These are phyloP conservation scores for Deilephila elpenor DNA, from an alignment of 2,888 invertebrate genomes.

Conservation along the genomic window DNA sequence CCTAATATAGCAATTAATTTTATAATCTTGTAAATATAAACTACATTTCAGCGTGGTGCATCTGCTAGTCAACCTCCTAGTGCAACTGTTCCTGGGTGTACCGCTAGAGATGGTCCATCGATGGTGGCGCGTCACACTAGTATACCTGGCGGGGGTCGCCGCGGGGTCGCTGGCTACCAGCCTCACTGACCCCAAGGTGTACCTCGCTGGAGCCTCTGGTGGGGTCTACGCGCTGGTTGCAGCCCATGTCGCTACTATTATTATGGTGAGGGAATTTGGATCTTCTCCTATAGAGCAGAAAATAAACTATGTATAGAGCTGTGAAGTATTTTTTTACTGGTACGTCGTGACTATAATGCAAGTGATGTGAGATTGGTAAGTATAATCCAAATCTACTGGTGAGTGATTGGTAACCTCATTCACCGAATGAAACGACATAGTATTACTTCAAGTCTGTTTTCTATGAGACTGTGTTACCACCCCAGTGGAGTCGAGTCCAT, in stretches of 20 bases:
- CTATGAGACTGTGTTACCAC: too few species aligned
- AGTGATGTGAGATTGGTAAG: too few species aligned
- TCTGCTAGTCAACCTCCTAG: constrained; percentile 94
- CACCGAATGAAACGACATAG: too few species aligned
- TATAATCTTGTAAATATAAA: not conserved
- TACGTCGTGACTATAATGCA: too few species aligned
- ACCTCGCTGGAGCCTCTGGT: constrained; percentile 96
- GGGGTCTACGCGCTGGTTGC: constrained; percentile 97
- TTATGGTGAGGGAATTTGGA: constrained; percentile 86
- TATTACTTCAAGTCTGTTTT: too few species aligned
- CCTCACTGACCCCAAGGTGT: constrained; percentile 90
- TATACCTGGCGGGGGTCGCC: constrained; percentile 93
- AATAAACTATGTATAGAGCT: too few species aligned
- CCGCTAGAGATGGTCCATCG: constrained; percentile 98
- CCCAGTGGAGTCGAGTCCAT: too few species aligned
- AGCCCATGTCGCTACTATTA: constrained; percentile 96
- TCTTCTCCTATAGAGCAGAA: too few species aligned
- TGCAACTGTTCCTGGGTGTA: constrained; percentile 96
- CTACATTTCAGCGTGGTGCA: constrained; percentile 89
- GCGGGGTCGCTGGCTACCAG: constrained; percentile 94
- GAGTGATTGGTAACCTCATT: too few species aligned
- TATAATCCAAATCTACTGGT: too few species aligned
- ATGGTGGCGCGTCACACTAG: constrained; percentile 95
- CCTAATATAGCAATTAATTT: too few species aligned
- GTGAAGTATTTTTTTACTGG: too few species aligned